Evolutionary conservation across 2,113 vertebrate species (phyloP), one percentile per base, ranked within the genome.

Genomic region (Anguilla rostrata): DNA sequence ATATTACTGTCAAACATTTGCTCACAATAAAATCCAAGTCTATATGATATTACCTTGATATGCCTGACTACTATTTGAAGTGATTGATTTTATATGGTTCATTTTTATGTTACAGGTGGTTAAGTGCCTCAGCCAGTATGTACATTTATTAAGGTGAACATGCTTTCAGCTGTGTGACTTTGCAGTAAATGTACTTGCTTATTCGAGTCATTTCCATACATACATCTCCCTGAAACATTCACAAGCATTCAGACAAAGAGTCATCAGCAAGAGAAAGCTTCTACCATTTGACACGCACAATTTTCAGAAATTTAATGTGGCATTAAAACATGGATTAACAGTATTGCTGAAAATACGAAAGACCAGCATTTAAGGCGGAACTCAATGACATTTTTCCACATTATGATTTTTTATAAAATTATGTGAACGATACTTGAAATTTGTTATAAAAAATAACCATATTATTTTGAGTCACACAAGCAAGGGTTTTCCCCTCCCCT

Each of bases 81-180:
- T 92, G 92, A 93, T 75, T 93, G 93, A 91, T 92, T 92, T 92
- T 92, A 89, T 91, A 92, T 89, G 90, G 92, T 92, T 94, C 92
- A 92, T 93, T 94, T 94, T 92, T 92, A 92, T 94, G 93, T 92
- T 94, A 92, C 93, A 91, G 92, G 92, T 94, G 93, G 94, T 95
- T 94, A 94, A 90, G 93, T 93, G 87, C 90, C 91, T 90, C 90
- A 91, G 91, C 91, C 91, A 89, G 92, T 57, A 87, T 87, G 86
- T 89, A 89, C 91, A 90, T 93, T 93, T 92, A 94, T 92, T 94
- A 93, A 91, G 92, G 92, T 94, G 93, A 93, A 93, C 87, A 93
- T 92, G 92, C 91, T 92, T 91, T 92, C 90, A 89, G 93, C 90
- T 91, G 71, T 82, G 88, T 90, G 92, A 93, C 92, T 91, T 85